A percentile compares a stretch with the other conserved stretches of the same genome.
These are phyloP conservation scores for Tryphoninae sp. DNA, from an alignment of 2,888 invertebrate genomes.

Conservation along the genomic window DNA sequence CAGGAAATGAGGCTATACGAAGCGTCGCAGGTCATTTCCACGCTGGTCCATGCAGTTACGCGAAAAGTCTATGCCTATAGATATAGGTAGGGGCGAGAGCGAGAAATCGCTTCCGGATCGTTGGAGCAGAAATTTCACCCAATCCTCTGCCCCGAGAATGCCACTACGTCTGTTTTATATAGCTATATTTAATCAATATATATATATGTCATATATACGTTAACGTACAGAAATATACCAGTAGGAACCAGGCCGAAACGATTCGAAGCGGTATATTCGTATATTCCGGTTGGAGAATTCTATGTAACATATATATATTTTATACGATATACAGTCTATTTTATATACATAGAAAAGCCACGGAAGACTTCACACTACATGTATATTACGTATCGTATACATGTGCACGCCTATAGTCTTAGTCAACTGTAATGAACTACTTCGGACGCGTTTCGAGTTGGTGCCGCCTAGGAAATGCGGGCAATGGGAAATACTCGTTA, in stretches of 20 bases:
- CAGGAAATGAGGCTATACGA: constrained; percentile 72
- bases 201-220: constrained; percentile 1
- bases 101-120: constrained; percentile 75
- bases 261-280: constrained; percentile 28
- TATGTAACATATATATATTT: not conserved
- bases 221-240: constrained; percentile 13
- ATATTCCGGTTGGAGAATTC: constrained; percentile 41
- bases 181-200: not conserved
- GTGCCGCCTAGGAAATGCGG: constrained; percentile 49
- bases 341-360: constrained; percentile 7
- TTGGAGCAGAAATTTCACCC: constrained; percentile 73
- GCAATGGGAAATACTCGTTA: constrained; percentile 62
- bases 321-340: constrained; percentile 6
- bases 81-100: constrained; percentile 26
- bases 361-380: not conserved
- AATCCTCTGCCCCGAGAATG: constrained; percentile 66
- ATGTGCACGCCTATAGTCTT: constrained; percentile 19
- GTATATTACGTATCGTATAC: not conserved
- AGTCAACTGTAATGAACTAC: constrained; percentile 47
- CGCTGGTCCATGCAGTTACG: constrained; percentile 66
- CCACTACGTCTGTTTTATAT: constrained; percentile 10
- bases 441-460: constrained; percentile 42
- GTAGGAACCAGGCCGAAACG: constrained; percentile 41
- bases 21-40: constrained; percentile 73
- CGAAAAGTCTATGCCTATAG: constrained; percentile 58